Base-by-base conservation (phyloP, 2,888 invertebrate species). In the Xestia ashworthii region DNA sequence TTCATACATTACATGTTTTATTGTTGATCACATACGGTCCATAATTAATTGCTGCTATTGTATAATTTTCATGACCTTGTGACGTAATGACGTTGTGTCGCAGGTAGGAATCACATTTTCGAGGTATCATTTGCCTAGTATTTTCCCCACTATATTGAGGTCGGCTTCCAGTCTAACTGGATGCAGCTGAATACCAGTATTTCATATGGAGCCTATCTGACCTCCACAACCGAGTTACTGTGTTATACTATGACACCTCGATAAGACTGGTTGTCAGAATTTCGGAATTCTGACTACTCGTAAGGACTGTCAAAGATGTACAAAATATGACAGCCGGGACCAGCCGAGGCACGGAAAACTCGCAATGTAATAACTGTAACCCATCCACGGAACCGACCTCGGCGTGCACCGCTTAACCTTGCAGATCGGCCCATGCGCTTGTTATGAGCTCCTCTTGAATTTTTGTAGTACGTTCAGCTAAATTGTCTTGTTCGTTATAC, bases 401-500 rank as follows among this genome's bases (percentile, higher is more conserved):
- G 62, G 32, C 62, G 32, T 2, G 38, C 19, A 19, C 38, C 19
- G 62, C 38, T 46, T 44, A 65, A 44, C 65, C 65, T 44, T n/a
- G n/a, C 1, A 25, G 44, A 41, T 41, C 22, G 41, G 3, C 41
- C 22, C 19, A 19, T 11, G 38, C 5, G 22, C 0, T 12, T 41
- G 41, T 22, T 41, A 32, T 12, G 62, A 44, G 65, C n/a, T n/a
- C 44, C 44, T 65, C 65, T 84, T 74, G 83, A 72, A 76, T 87
- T 80, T 86, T 84, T 86, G 79, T 82, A 55, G 44, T 32, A n/a
- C 71, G 71, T 74, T 78, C 87, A 89, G 82, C 80, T 83, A 88
- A 87, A 90, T 91, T 87, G 91, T 93, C 91, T 91, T 91, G 84
- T 90, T 88, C 86, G 86, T 68, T 77, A 81, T 90, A 91, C 92